Base-by-base conservation (phyloP, 2,113 vertebrate genomes). In the Notarius lentiginosus region DNA sequence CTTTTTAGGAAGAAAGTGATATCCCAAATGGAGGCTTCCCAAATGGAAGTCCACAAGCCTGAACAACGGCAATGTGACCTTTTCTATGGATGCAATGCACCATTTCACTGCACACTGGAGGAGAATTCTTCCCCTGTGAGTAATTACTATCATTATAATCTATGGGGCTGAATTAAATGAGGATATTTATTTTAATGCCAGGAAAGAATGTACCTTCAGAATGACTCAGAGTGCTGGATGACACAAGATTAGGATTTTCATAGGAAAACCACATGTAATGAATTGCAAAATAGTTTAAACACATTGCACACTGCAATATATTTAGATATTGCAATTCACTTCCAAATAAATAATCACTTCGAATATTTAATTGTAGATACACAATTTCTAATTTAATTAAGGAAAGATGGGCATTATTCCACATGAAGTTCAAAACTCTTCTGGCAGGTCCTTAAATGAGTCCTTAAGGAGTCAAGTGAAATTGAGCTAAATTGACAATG, bases 91-190 rank as follows among this genome's bases (percentile, higher is more conserved):
- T 81, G 79, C 79, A 81, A 41, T 41, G 79, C 79, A 81, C 79
- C 79, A 61, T 81, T 81, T 81, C 79, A 61, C 79, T 61, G 30
- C 56, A 60, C 56, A 61, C 56, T 61, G 79, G 58, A 81, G 79
- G 79, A 81, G 56, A 10, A 30, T 47, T 81, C 56, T 47, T 81
- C 79, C 79, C 56, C 5, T 47, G 79, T 81, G 79, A 81, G 79
- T 81, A 81, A 81, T 81, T 61, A 81, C 79, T 81, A 81, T 81
- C 79, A 61, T 81, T 81, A 81, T 61, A 81, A 81, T 81, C 79
- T 81, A 81, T 81, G 79, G 30, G 20, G 10, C 18, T 2, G 30
- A 81, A 61, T 41, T 61, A 81, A 81, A 81, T 61, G 56, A 81
- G 79, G 30, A 81, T 81, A 81, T 81, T 81, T 81, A 81, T 81